phyloP scores from a whole-genome alignment of 2,888 invertebrate species.

The Apamea epomidion region DNA sequence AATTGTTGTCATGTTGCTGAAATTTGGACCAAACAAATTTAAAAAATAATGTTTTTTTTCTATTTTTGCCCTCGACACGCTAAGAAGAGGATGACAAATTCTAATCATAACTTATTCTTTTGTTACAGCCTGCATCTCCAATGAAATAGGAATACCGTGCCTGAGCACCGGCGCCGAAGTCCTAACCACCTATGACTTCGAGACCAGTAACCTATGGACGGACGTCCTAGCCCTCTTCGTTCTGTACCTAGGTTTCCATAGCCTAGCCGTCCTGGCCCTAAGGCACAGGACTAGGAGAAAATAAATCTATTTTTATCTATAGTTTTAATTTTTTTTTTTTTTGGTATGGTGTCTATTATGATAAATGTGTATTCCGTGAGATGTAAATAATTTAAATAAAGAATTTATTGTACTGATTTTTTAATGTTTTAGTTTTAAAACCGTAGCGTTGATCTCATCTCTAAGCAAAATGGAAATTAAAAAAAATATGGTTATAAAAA shows the following conservation, averaged over 20 bases:
- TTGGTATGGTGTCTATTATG: slow-evolving; percentile 69
- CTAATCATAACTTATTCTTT: neutral
- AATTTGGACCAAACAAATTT: too few species aligned
- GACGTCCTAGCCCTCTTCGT: slow-evolving; percentile 92
- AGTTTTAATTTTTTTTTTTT: slow-evolving; percentile 12
- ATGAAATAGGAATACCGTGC: slow-evolving; percentile 91
- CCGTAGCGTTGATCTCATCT: too few species aligned
- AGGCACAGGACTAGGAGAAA: slow-evolving; percentile 91
- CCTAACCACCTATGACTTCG: slow-evolving; percentile 93
- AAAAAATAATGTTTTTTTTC: too few species aligned
- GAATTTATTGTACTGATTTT: slow-evolving; percentile 40
- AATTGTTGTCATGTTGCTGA: too few species aligned
- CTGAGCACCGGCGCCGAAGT: slow-evolving; percentile 93
- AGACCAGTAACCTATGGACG: slow-evolving; percentile 90
- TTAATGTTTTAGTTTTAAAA: slow-evolving; percentile 12
- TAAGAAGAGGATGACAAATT: too few species aligned
- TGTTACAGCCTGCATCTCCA: slow-evolving; percentile 46
- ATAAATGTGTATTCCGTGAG: slow-evolving; percentile 56
- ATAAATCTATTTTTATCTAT: slow-evolving; percentile 69
- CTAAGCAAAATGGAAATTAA: too few species aligned
- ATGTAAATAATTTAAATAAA: slow-evolving; percentile 72
- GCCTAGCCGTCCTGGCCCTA: slow-evolving; percentile 92
- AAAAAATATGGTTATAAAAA: neutral
- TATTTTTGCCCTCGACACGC: too few species aligned
- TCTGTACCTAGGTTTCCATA: slow-evolving; percentile 93